Evolutionary conservation across 1,140 invertebrate genomes (phyloP), one percentile per base, ranked within the genome.

Genomic region (Coenobita brevimanus): DNA sequence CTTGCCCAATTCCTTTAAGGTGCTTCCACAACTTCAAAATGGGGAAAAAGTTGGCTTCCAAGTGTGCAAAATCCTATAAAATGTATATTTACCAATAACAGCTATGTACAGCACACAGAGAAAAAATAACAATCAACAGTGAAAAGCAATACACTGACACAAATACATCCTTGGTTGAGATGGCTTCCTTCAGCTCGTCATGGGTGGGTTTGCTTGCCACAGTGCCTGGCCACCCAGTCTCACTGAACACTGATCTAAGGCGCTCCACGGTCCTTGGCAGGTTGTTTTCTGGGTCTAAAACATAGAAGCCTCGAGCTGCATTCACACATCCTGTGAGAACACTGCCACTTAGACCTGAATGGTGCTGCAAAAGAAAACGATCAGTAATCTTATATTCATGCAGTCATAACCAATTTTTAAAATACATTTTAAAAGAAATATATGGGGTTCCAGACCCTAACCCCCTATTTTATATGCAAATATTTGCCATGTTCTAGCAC

Each of bases 211-310:
- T 91, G 41, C 91, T 91, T 1, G 94, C 94, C 27, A 94, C 93
- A 57, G 94, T 92, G 3, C 96, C 96, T 43, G 92, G 92, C 96
- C 96, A 97, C 15, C 92, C 94, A 94, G 95, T 57, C 94, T 91
- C 43, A 94, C 93, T 92, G 95, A 95, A 79, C 94, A 91, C 80
- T 93, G 92, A 91, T 8, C 24, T 60, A 4, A 97, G 95, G 2
- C 95, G 93, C 81, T 94, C 93, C 92, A 96, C 95, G 93, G 96
- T 96, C 69, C 93, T 93, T 0, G 93, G 91, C 79, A 97, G 93
- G 92, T 97, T 95, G 89, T 94, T 93, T 67, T 95, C 95, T 89
- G 95, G 95, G 93, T 96, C 95, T 3, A 96, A 92, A 30, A 96
- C 92, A 90, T 94, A 96, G 57, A 92, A 94, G 8, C 94, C 94